Base-by-base conservation (phyloP, 2,888 invertebrate genomes). In the Conistra vaccinii region DNA sequence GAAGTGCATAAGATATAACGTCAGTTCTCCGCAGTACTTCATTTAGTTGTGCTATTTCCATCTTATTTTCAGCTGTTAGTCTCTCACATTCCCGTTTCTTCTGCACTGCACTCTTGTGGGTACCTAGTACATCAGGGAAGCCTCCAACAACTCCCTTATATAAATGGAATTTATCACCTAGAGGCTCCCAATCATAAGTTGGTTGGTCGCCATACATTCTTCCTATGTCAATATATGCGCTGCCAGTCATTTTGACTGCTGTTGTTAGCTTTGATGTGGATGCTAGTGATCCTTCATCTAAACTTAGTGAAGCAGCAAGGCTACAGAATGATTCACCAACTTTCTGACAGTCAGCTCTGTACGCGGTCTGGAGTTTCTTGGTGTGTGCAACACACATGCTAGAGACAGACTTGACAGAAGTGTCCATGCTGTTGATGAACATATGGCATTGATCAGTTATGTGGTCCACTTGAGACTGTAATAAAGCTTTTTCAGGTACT, bases 121-220 rank as follows among this genome's bases (percentile, higher is more conserved):
- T 98, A 65, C 97, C 97, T 74, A 99, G 96, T 69, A 98, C 98
- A 89, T 99, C 99, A 0, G 99, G 99, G 91, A 99, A 99, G 78
- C 98, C 98, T 75, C 98, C 97, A 14, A 99, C 97, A 72, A 99
- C 98, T 70, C 99, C 99, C 93, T 99, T 98, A 96, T 99, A 99
- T 87, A 99, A 98, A 91, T 99, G 99, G 84, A 99, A 97, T 87
- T 98, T 98, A 93, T 99, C 99, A 62, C 98, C 97, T 45, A 99
- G 97, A 1, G 99, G 98, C 88, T 99, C 98, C 98, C 98, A 99
- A 93, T 99, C 99, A 73, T 97, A 97, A 92, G 98, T 98, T 0
- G 98, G 98, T 92, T 99, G 99, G 74, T 99, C 98, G 85, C 99
- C 99, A 93, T 98, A 99, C 92, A 99, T 96, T 90, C 98, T 97